Evolutionary conservation across 2,888 invertebrate species (phyloP), one percentile per base, ranked within the genome.

Genomic region (Zonitis immaculata): DNA sequence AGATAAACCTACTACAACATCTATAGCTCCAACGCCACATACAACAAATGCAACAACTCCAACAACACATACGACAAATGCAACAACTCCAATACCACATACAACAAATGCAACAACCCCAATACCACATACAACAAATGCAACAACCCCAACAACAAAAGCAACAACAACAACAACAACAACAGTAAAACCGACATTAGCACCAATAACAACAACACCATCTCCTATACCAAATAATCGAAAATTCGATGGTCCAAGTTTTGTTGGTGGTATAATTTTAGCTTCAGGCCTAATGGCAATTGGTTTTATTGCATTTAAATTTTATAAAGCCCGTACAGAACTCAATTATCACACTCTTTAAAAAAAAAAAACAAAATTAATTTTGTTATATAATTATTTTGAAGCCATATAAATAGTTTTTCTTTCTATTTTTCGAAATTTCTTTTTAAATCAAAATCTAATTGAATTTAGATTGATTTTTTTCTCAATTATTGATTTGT

Each of bases 331-430:
- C 57, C 85, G 88, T 69, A 87, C 87, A 53, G 92, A 90, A 74
- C 82, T 87, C 64, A 91, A 91, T 77, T 95, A 94, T 76, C 91
- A 91, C 70, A 92, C 91, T n/a, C n/a, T n/a, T n/a, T n/a, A n/a
- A n/a, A n/a, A n/a, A n/a, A n/a, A n/a, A n/a, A n/a, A n/a, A n/a
- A n/a, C n/a, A n/a, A n/a, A n/a, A n/a, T n/a, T n/a, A n/a, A n/a
- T n/a, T n/a, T n/a, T n/a, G n/a, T n/a, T n/a, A n/a, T n/a, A n/a
- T 18, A 16, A 16, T 16, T 35, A 4, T 35, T 4, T 18, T 35
- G 18, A 8, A 35, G 18, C 18, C 32, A 14, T 35, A 18, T 50
- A 51, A 39, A 52, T 53, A n/a, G n/a, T n/a, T n/a, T n/a, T n/a
- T n/a, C n/a, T n/a, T n/a, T n/a, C n/a, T n/a, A n/a, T n/a, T n/a